These are phyloP conservation scores for Heterodera carotae DNA, from an alignment of 1,140 invertebrate genomes.

Conservation along the genomic window DNA sequence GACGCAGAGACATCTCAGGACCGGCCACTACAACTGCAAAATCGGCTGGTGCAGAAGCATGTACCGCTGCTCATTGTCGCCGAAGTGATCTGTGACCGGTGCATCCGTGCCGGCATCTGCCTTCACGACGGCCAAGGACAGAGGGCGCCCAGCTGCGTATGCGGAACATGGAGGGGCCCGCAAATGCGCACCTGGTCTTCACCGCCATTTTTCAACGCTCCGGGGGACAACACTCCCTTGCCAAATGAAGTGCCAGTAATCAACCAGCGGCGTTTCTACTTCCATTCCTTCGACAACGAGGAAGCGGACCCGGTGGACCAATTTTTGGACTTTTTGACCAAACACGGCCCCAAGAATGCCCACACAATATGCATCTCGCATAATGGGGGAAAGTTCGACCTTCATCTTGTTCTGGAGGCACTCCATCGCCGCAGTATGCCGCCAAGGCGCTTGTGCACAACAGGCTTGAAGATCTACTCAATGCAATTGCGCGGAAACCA, in stretches of 20 bases:
- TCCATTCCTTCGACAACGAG: slow-evolving; percentile 11
- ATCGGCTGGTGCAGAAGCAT: slow-evolving; percentile 8
- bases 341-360: neutral
- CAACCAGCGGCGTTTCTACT: slow-evolving; percentile 22
- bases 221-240: neutral
- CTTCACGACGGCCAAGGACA: slow-evolving; percentile 5
- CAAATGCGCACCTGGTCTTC: slow-evolving; percentile 4
- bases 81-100: slow-evolving; percentile 16
- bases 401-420: slow-evolving; percentile 19
- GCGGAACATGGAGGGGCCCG: neutral
- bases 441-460: slow-evolving; percentile 11
- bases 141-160: slow-evolving; percentile 4
- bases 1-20: slow-evolving; percentile 19
- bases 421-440: slow-evolving; percentile 3
- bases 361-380: slow-evolving; percentile 1
- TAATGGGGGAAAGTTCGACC: slow-evolving; percentile 24
- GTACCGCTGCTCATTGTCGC: slow-evolving; percentile 9
- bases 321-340: slow-evolving; percentile 21
- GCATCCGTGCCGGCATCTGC: slow-evolving; percentile 8
- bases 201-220: slow-evolving; percentile 7
- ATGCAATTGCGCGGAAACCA: slow-evolving; percentile 7
- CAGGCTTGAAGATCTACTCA: slow-evolving; percentile 23
- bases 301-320: slow-evolving; percentile 16
- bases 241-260: neutral
- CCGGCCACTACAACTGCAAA: neutral